These are phyloP conservation scores for Cerastoderma edule DNA, from an alignment of 2,888 invertebrate species.

Conservation along the genomic window DNA sequence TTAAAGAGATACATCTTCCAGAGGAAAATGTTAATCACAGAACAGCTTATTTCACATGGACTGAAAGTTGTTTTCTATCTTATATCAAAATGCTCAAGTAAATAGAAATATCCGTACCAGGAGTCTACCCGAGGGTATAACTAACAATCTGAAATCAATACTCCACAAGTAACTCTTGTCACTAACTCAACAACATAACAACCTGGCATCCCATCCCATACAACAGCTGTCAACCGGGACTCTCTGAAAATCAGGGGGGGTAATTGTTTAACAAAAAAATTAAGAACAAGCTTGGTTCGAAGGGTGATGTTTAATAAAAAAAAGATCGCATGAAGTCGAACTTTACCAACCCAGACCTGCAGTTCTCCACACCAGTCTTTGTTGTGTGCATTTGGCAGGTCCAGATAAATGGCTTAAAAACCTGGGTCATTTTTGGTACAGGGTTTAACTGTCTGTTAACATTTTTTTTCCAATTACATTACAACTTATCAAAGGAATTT, in stretches of 20 bases:
- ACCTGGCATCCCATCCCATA: not conserved
- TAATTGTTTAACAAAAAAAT: too few species aligned
- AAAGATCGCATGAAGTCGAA: too few species aligned
- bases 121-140: not conserved
- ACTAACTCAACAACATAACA: slow-evolving; percentile 20
- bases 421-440: too few species aligned
- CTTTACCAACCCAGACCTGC: too few species aligned
- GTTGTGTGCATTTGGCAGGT: too few species aligned
- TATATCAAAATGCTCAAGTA: not conserved
- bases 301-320: too few species aligned
- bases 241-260: slow-evolving; percentile 12
- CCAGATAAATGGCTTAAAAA: too few species aligned
- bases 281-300: too few species aligned
- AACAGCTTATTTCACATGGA: not conserved
- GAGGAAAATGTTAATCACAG: not conserved
- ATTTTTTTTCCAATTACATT: too few species aligned
- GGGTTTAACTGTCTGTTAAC: too few species aligned
- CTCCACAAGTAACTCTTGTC: slow-evolving; percentile 16
- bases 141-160: slow-evolving; percentile 22
- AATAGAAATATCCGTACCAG: slow-evolving; percentile 20
- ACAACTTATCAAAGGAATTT: too few species aligned
- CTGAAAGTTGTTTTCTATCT: not conserved
- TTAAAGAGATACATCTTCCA: not conserved
- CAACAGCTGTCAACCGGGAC: not conserved
- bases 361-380: too few species aligned